Evolutionary conservation across 2,888 invertebrate species (phyloP).

Genomic region (Macrostomum cliftonense): DNA sequence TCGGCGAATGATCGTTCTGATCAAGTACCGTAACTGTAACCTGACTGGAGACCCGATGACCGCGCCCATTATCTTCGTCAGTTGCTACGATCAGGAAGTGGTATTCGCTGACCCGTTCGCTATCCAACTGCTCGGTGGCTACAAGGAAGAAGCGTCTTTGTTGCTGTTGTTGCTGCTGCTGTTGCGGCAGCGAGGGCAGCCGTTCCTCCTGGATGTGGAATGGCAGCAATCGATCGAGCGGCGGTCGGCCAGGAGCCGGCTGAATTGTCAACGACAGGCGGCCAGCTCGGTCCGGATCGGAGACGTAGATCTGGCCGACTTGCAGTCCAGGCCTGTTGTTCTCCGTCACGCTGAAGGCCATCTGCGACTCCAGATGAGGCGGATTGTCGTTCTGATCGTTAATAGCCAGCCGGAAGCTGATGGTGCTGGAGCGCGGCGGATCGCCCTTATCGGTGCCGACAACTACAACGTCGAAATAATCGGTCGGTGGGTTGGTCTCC

Average conservation of each 20-base stretch:
- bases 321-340: background rate
- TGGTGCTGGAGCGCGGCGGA: slow-evolving; percentile 1
- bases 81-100: background rate
- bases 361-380: background rate
- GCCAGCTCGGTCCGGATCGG: background rate
- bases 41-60: background rate
- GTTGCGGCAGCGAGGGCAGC: background rate
- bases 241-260: background rate
- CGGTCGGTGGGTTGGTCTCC: background rate
- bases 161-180: background rate
- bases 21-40: background rate
- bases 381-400: slow-evolving; percentile 3
- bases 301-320: slow-evolving; percentile 1
- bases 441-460: background rate
- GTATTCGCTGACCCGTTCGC: background rate
- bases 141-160: background rate
- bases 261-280: background rate
- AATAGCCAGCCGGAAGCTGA: background rate
- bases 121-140: background rate
- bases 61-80: background rate
- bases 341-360: background rate
- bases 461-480: background rate
- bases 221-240: background rate
- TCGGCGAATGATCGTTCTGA: slow-evolving; percentile 2
- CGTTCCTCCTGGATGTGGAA: background rate